phyloP scores from a whole-genome alignment of 2,797 vertebrate genomes.

The Amblyraja radiata region DNA sequence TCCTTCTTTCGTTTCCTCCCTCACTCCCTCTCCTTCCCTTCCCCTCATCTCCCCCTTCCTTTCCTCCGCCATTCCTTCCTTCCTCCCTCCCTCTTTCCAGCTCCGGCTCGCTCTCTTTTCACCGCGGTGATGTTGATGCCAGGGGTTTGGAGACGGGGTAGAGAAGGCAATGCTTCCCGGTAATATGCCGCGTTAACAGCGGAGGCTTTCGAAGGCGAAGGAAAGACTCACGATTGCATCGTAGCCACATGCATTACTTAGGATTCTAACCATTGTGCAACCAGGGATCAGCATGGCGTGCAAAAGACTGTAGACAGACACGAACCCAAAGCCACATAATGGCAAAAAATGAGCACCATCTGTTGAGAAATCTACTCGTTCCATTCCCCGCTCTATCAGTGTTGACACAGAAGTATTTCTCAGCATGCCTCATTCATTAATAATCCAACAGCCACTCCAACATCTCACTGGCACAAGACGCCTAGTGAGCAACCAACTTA shows the following conservation, averaged over 20 bases:
- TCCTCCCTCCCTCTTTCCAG: no score
- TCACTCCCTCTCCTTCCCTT: not conserved
- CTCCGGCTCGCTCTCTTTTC: not conserved
- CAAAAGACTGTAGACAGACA: not conserved
- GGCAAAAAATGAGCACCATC: slow-evolving; percentile 25
- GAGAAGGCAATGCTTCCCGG: not conserved
- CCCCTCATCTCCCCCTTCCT: no score
- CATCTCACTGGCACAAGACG: not conserved
- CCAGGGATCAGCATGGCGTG: slow-evolving; percentile 3
- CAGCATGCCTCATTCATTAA: slow-evolving; percentile 4
- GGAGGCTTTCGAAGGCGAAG: not conserved
- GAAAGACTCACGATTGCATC: no score
- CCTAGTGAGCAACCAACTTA: not conserved
- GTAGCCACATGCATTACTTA: not conserved
- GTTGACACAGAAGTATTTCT: slow-evolving; percentile 12
- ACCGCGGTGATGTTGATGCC: not conserved
- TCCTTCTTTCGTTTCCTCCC: no score
- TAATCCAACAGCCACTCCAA: not conserved
- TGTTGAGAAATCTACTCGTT: slow-evolving; percentile 21
- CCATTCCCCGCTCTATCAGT: slow-evolving; percentile 3
- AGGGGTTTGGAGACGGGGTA: not conserved
- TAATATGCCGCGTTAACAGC: not conserved
- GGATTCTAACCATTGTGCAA: not conserved
- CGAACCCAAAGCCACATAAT: slow-evolving; percentile 22
- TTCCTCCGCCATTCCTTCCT: no score